Percentiles rank a stretch among this genome's conserved stretches.
Conservation (phyloP, 2,888 invertebrate species). For the Caradrina clavipalpis region DNA sequence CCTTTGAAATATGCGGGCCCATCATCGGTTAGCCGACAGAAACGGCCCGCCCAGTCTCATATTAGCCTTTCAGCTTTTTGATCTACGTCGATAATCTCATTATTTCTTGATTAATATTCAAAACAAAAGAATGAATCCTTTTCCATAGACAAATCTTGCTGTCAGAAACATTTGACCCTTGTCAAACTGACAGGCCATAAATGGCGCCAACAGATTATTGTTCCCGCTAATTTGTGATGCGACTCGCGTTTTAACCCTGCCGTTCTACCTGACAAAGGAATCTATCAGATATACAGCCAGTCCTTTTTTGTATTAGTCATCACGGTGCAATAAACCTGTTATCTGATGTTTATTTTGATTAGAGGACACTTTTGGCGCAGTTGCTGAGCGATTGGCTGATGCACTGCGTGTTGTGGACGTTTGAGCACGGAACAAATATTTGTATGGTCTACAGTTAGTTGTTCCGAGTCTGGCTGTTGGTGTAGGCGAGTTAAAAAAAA, state of each 20-base stretch:
- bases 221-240: slow-evolving; percentile 54
- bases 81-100: neutral
- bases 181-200: slow-evolving; percentile 53
- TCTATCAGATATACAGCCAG: slow-evolving; percentile 30
- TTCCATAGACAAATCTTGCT: slow-evolving; percentile 29
- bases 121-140: slow-evolving; percentile 33
- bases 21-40: too few relatives aligned
- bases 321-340: slow-evolving; percentile 36
- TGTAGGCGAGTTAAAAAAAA: too few relatives aligned
- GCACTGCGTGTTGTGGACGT: too few relatives aligned
- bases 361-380: too few relatives aligned
- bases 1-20: too few relatives aligned
- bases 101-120: slow-evolving; percentile 9
- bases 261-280: slow-evolving; percentile 48
- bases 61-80: too few relatives aligned
- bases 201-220: slow-evolving; percentile 51
- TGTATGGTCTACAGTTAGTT: too few relatives aligned
- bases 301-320: slow-evolving; percentile 48
- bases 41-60: too few relatives aligned
- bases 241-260: slow-evolving; percentile 32
- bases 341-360: neutral
- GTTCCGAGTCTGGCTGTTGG: too few relatives aligned
- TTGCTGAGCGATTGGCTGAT: too few relatives aligned
- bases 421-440: too few relatives aligned
- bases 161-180: slow-evolving; percentile 44